Evolutionary conservation across 1,140 invertebrate species (phyloP), one percentile per base, ranked within the genome.

Genomic region (Phortica variegata): DNA sequence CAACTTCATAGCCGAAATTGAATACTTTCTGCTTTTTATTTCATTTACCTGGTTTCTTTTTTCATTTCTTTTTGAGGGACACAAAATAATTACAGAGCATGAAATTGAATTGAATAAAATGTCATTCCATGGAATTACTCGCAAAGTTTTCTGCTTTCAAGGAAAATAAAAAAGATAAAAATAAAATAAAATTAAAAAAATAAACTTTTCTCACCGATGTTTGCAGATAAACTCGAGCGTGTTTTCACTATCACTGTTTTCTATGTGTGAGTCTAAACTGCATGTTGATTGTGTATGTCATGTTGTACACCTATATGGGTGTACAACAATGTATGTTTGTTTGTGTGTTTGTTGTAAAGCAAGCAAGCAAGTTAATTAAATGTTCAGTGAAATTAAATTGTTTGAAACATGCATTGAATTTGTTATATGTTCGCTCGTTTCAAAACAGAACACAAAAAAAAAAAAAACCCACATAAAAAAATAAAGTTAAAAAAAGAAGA

Each of bases 81-180:
- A 34, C 52, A 56, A 59, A 62, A 62, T 62, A 62, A 62, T 62
- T 62, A 62, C 60, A 46, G 52, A 62, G 52, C 60, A 62, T 62
- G 60, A 62, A 62, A 62, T 62, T 62, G 60, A 62, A 62, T 56
- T 62, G 49, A 62, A 62, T 62, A 52, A 52, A 61, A 61, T 58
- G 60, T 34, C 59, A 57, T 61, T 55, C 58, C 60, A 61, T 58
- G 48, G 51, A 60, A 60, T 60, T 56, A 51, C 57, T 58, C 42
- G 53, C 42, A 52, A 37, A 60, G 60, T 45, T 52, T 52, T 54
- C 33, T 34, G 12, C 33, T 34, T 29, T 10, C 33, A 34, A 34
- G 10, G 12, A 34, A 15, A 17, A 16, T 41, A 18, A 33, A 37
- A 18, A 46, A 15, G n/a, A 45, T 17, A 32, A 4, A 32, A 32